A percentile compares a stretch with the other conserved stretches of the same genome.
Evolutionary conservation across 2,797 vertebrate genomes (phyloP).

Genomic region (Menidia menidia): DNA sequence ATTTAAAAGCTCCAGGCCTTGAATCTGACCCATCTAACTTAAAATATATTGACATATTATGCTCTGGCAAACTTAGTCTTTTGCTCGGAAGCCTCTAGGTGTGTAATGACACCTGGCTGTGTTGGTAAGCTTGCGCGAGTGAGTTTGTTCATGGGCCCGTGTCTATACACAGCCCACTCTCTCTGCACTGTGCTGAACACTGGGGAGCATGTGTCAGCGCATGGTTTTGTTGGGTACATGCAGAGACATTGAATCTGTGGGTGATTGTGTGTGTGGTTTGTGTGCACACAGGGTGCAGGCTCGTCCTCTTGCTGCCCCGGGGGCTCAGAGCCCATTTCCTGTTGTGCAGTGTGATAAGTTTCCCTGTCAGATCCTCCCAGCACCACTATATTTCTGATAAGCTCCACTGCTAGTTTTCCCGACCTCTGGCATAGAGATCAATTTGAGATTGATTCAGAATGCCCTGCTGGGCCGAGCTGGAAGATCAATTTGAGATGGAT

Average conservation of each 20-base stretch:
- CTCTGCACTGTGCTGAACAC: slow-evolving; percentile 55
- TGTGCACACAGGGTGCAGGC: slow-evolving; percentile 58
- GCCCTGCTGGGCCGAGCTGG: slow-evolving; percentile 84
- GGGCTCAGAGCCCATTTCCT: slow-evolving; percentile 85
- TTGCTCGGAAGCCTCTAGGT: slow-evolving; percentile 49
- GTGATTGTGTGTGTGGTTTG: slow-evolving; percentile 46
- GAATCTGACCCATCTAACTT: slow-evolving; percentile 72
- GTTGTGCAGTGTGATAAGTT: slow-evolving; percentile 87
- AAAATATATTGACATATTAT: slow-evolving; percentile 69
- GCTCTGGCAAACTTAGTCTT: slow-evolving; percentile 58
- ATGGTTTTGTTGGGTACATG: slow-evolving; percentile 53
- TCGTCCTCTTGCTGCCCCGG: slow-evolving; percentile 76
- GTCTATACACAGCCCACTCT: slow-evolving; percentile 33
- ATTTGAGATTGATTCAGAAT: slow-evolving; percentile 90
- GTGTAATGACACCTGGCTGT: slow-evolving; percentile 47
- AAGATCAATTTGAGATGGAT: slow-evolving; percentile 89
- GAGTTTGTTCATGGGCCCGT: slow-evolving; percentile 30
- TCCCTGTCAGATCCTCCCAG: slow-evolving; percentile 88
- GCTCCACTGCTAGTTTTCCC: slow-evolving; percentile 87
- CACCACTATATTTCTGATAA: slow-evolving; percentile 90
- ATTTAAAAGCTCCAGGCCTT: slow-evolving; percentile 70
- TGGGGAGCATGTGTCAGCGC: slow-evolving; percentile 63
- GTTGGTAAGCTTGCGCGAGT: slow-evolving; percentile 14
- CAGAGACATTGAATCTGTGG: slow-evolving; percentile 63
- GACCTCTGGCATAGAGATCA: slow-evolving; percentile 88